Evolutionary conservation across 2,113 vertebrate genomes (phyloP), one percentile per base, ranked within the genome.

Genomic region (Symphodus melops): DNA sequence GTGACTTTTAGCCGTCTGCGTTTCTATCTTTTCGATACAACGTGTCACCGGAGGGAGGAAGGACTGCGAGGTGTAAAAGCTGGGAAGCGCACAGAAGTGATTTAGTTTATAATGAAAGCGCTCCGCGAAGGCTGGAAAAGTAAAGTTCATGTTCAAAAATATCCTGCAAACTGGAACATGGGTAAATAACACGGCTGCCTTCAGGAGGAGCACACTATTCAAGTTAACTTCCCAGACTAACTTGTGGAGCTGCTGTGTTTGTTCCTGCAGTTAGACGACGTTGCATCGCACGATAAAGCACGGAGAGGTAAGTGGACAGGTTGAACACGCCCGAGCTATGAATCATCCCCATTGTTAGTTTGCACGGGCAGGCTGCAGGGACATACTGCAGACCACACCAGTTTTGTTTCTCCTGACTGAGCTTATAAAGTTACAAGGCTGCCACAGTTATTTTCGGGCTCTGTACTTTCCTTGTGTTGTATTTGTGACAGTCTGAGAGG

Each of bases 211-310:
- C 19, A 48, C 58, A 51, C 42, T 5, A 33, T 33, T 33, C 28
- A 33, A 66, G 75, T 77, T 60, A 81, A 87, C 81, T 88, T 89
- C 76, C 51, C 41, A 61, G 85, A 80, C 64, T 90, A 88, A 88
- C 49, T 60, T 89, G 77, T 84, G 48, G 48, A 86, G 80, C 75
- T 86, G 57, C 85, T 76, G 85, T 86, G 80, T 88, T 89, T 89
- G 75, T 62, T 42, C 65, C 28, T 55, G 16, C 49, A 56, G 55
- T 65, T 64, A 79, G 65, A 64, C 79, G 73, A 12, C 74, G 67
- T 68, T 85, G 75, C 68, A 79, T 62, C 62, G 58, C 63, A 72
- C 71, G 60, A 81, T 72, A 71, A 73, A 73, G 63, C 41, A 48
- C 60, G 49, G 5, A 36, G 55, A 57, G 51, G 11, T 21, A 68